Percentiles rank a stretch among this genome's conserved stretches.
Conservation (phyloP, 2,797 vertebrate genomes). For the Heliangelus exortis region DNA sequence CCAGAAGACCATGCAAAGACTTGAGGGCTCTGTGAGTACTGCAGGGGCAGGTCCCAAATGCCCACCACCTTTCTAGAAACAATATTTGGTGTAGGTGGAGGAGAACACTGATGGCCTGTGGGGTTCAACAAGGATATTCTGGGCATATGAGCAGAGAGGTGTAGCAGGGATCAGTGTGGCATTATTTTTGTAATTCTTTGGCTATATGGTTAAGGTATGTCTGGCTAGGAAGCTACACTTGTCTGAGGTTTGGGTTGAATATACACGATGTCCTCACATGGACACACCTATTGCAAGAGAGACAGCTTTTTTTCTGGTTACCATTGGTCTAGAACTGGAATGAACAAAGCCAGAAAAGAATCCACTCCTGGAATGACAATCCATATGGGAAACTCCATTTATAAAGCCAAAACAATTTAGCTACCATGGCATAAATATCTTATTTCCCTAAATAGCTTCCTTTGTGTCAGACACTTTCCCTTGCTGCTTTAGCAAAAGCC, state of each 20-base stretch:
- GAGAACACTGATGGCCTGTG: background rate
- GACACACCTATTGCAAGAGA: background rate
- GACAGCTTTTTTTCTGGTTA: background rate
- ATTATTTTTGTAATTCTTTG: background rate
- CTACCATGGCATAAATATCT: background rate
- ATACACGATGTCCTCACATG: background rate
- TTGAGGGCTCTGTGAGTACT: fast-evolving
- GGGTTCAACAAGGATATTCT: background rate
- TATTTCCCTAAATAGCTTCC: background rate
- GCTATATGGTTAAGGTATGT: background rate
- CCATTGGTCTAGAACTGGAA: background rate
- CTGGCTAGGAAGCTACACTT: background rate
- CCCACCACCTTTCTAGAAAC: background rate
- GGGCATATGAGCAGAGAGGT: background rate
- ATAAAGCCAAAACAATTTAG: background rate
- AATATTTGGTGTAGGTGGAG: background rate
- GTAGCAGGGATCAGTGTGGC: background rate
- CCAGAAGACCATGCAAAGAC: background rate
- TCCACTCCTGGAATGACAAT: background rate
- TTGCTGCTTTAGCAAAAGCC: background rate
- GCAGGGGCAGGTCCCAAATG: background rate
- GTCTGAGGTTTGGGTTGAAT: background rate
- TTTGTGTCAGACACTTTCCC: background rate
- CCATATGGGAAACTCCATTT: background rate
- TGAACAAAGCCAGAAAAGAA: background rate